Evolutionary conservation across 2,113 vertebrate species (phyloP), one percentile per base, ranked within the genome.

Genomic region (Vireo altiloquus): DNA sequence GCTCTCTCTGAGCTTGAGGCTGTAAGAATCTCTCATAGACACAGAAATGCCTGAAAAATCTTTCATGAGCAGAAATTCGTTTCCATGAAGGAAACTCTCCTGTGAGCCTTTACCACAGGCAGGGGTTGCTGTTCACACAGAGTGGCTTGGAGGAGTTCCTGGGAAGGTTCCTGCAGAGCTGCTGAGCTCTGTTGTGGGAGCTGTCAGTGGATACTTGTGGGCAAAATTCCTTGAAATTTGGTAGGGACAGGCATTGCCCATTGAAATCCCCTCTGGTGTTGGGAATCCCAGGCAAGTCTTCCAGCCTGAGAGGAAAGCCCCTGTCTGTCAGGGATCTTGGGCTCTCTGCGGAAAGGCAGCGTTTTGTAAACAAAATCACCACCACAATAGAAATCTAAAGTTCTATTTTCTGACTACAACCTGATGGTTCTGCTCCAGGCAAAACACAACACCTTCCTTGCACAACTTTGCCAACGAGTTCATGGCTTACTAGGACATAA

Each of bases 401-500:
- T 54, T 75, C 30, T 44, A 13, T 46, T 64, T 78, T 64, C 39
- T 87, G 46, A 18, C 22, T 39, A 5, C 11, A 17, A 2, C 25
- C 39, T 71, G 39, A 28, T 44, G 31, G 42, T 68, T 78, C 60
- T 82, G 56, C 42, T 37, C 10, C 63, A 37, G 42, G 18, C 31
- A 74, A 80, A 87, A 25, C 7, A 22, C 44, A n/a, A 1, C 3
- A 9, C 9, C 13, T 78, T 59, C 79, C 17, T 25, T 37, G 47
- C 31, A 54, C 9, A 13, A 3, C 11, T 76, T 60, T 49, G 63
- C 16, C 40, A 56, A 37, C 1, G 2, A 22, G 15, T 80, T 92
- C 3, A 2, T 37, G n/a, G 63, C 13, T 56, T 75, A 21, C 18
- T 8, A 7, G 33, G 82, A 64, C 0, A 0, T 16, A 37, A 63